Evolutionary conservation across 1,140 invertebrate genomes (phyloP), one percentile per base, ranked within the genome.

Genomic region (Caligus rogercresseyi): DNA sequence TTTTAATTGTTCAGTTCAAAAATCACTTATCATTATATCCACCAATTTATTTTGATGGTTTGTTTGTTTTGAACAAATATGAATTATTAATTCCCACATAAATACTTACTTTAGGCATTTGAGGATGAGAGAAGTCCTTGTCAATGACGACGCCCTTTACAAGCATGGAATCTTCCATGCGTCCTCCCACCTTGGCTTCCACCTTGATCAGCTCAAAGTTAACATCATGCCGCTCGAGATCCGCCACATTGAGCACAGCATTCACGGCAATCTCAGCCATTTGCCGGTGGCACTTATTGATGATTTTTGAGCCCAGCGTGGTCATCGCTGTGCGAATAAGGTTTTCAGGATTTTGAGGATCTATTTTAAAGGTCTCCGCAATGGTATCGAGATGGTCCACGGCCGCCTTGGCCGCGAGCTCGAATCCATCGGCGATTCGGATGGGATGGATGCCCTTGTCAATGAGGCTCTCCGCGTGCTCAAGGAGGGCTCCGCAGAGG

Each of bases 131-230:
- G 78, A 99, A 90, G 65, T 96, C 94, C 76, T 99, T 99, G 71
- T 99, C 95, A 18, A 99, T 82, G 65, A 99, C 84, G 2, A 99
- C 96, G 63, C 96, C 96, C 67, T 86, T 88, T 14, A 99, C 91
- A 25, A 99, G 75, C 77, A 93, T 83, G 0, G 94, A 93, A 73
- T 99, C 96, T 76, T 99, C 96, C 71, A 99, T 80, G 65, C 85
- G 82, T 4, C 95, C 95, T 60, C 96, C 96, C 21, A 96, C 91
- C 79, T 98, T 99, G 1, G 90, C 91, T 74, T 97, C 90, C 52
- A 99, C 84, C 77, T 98, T 99, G 71, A 99, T 98, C 58, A 99
- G 76, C 73, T 99, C 96, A 78, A 99, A 99, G 74, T 99, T 97
- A 0, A 99, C 95, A 77, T 99, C 96, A 63, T 83, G 82, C 56